Conservation (phyloP, 1,140 invertebrate genomes). For the Meloidogyne exigua region DNA sequence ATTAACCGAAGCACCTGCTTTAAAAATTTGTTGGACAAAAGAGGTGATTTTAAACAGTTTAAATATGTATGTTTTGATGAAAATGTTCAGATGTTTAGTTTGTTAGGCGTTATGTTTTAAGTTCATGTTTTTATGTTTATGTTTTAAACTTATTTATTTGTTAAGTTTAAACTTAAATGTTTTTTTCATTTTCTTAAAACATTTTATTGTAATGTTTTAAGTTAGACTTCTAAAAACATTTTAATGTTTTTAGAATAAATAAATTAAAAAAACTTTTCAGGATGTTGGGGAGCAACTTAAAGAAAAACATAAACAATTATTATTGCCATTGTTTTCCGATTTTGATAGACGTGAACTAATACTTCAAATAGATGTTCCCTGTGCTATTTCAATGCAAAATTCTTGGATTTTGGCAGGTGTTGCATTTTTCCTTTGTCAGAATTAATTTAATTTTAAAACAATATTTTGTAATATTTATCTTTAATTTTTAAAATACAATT, state of each 20-base stretch:
- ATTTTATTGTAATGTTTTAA: too few species aligned
- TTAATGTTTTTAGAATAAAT: neutral
- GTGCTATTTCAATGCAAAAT: conserved; percentile 12
- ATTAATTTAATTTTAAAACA: neutral
- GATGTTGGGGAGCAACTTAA: neutral
- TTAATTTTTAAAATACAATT: too few species aligned
- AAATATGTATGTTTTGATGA: too few species aligned
- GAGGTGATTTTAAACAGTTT: neutral
- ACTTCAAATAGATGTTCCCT: conserved; percentile 27
- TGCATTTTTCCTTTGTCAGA: conserved; percentile 26
- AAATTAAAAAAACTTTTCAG: neutral
- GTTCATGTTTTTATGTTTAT: neutral
- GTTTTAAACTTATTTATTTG: too few species aligned
- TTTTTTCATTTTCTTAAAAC: too few species aligned
- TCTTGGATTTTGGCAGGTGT: conserved; percentile 32
- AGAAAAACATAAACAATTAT: conserved; percentile 8
- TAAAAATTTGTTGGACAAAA: conserved; percentile 69
- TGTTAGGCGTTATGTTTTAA: neutral
- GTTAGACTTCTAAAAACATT: neutral
- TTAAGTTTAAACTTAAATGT: too few species aligned
- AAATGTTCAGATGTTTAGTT: too few species aligned
- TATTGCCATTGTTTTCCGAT: conserved; percentile 31
- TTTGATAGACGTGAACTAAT: conserved; percentile 24
- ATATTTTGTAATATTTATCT: too few species aligned
- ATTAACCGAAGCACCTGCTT: conserved; percentile 69